These are phyloP conservation scores for Myathropa florea DNA, from an alignment of 2,888 invertebrate genomes.

Conservation along the genomic window DNA sequence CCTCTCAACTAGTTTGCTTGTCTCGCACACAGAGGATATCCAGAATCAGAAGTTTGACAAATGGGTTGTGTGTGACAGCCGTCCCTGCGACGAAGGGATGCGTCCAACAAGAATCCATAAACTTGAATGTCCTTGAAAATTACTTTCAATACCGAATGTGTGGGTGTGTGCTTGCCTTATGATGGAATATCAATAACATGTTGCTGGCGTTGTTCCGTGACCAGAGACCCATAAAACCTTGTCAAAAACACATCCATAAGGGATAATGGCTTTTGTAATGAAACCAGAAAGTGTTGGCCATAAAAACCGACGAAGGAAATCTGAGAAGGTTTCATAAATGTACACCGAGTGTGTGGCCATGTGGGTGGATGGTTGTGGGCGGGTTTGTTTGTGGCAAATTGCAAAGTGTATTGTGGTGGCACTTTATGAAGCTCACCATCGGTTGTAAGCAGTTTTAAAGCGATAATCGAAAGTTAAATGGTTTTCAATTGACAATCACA, in stretches of 20 bases:
- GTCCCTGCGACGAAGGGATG: neutral
- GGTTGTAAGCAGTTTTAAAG: neutral
- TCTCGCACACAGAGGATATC: neutral
- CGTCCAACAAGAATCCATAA: neutral
- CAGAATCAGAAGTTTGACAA: slow-evolving; percentile 27
- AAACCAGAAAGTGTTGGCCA: slow-evolving; percentile 55
- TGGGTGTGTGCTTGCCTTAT: neutral
- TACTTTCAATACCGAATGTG: slow-evolving; percentile 20
- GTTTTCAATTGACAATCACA: no score
- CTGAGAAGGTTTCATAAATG: slow-evolving; percentile 33
- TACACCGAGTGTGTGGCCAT: neutral
- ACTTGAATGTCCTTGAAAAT: slow-evolving; percentile 45
- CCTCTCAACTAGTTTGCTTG: neutral
- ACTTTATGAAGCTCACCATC: neutral
- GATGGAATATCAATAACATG: slow-evolving; percentile 46
- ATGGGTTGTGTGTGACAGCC: slow-evolving; percentile 14
- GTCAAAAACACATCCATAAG: slow-evolving; percentile 57
- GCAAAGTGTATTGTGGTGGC: neutral
- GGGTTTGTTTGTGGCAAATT: neutral
- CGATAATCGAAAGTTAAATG: neutral
- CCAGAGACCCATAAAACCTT: slow-evolving; percentile 47
- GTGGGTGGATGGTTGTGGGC: neutral
- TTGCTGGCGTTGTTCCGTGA: slow-evolving; percentile 22
- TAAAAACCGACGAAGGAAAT: slow-evolving; percentile 51
- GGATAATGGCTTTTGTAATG: slow-evolving; percentile 62